Evolutionary conservation across 2,113 vertebrate species (phyloP).

Genomic region (Coryphaenoides rupestris): DNA sequence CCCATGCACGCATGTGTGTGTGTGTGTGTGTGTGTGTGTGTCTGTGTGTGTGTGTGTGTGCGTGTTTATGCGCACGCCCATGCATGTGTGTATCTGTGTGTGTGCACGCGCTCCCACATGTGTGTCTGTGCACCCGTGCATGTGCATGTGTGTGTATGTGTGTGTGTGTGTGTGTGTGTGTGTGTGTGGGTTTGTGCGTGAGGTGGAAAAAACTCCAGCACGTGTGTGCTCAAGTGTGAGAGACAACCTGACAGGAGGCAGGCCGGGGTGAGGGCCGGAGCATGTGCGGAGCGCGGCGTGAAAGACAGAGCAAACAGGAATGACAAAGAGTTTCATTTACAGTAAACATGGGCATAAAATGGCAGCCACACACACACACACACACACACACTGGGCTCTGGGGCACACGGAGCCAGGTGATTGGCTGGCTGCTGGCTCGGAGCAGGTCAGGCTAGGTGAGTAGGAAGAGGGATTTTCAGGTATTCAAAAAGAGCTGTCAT

Average conservation of each 20-base stretch:
- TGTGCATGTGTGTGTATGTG: background rate
- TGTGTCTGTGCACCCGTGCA: too few relatives aligned
- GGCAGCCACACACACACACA: background rate
- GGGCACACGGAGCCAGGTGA: background rate
- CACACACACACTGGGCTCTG: background rate
- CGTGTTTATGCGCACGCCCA: too few relatives aligned
- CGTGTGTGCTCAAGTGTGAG: too few relatives aligned
- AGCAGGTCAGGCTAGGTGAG: constrained; percentile 51
- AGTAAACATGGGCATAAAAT: constrained; percentile 54
- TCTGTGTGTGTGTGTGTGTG: too few relatives aligned
- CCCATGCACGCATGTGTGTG: too few relatives aligned
- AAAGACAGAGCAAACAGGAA: constrained; percentile 46
- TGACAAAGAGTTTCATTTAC: constrained; percentile 55
- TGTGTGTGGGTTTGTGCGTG: constrained; percentile 3
- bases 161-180: background rate
- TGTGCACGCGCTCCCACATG: too few relatives aligned
- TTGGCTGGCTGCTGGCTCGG: constrained; percentile 27
- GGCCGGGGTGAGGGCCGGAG: constrained; percentile 11
- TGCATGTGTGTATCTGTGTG: too few relatives aligned
- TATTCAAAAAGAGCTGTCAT: constrained; percentile 9
- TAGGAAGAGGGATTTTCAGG: constrained; percentile 1
- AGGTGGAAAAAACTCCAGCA: too few relatives aligned
- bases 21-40: too few relatives aligned
- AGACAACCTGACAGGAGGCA: background rate
- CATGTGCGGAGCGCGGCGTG: constrained; percentile 36